A percentile compares a stretch with the other conserved stretches of the same genome.
Evolutionary conservation across 2,888 invertebrate genomes (phyloP).

Genomic region (Sycophila texana): DNA sequence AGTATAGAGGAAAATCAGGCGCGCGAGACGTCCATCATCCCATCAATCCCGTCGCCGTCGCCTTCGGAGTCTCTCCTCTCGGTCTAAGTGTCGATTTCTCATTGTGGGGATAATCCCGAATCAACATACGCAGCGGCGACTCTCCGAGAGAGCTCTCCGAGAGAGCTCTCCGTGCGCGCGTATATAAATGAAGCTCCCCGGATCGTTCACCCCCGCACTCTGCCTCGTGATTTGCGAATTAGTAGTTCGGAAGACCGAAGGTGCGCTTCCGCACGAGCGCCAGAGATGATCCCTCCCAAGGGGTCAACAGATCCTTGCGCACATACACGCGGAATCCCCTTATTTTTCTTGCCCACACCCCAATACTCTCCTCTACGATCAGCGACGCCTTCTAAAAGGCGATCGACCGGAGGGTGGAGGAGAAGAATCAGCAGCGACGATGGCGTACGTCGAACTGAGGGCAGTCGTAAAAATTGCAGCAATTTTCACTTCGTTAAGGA

Average conservation of each 20-base stretch:
- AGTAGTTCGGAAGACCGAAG: constrained; percentile 44
- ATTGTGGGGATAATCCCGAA: constrained; percentile 48
- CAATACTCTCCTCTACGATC: neutral
- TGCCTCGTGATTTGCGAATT: constrained; percentile 52
- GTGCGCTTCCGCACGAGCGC: constrained; percentile 37
- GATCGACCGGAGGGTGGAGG: neutral
- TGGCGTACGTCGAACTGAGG: neutral
- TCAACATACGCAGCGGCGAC: constrained; percentile 38
- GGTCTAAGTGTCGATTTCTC: constrained; percentile 37
- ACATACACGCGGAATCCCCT: neutral
- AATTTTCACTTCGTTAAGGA: constrained; percentile 73
- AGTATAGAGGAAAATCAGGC: neutral
- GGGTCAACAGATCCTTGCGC: constrained; percentile 14
- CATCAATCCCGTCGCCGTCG: too few relatives aligned
- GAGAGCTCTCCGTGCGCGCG: neutral
- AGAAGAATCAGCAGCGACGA: neutral
- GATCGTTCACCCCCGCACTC: neutral
- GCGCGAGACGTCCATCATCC: neutral
- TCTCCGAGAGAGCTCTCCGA: neutral
- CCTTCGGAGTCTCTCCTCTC: constrained; percentile 9
- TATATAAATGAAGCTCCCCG: constrained; percentile 15
- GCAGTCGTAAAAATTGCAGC: constrained; percentile 65
- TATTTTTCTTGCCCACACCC: constrained; percentile 23
- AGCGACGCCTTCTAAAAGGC: constrained; percentile 15
- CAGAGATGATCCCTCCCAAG: neutral